These are phyloP conservation scores for Perca flavescens DNA, from an alignment of 2,113 vertebrate species.

Conservation along the genomic window DNA sequence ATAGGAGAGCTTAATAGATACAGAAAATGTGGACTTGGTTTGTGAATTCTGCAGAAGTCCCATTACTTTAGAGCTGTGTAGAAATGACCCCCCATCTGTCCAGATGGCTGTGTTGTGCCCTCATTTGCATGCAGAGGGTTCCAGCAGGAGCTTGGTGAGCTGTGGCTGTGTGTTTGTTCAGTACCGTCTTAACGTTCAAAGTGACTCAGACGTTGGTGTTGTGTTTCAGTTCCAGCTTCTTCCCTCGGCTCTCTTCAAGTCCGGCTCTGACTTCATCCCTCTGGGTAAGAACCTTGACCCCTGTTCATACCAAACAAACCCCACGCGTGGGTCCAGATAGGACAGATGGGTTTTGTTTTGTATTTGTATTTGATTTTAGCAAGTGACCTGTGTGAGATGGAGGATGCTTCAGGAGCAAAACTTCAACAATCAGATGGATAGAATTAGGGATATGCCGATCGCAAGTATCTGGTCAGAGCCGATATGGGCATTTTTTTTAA, in stretches of 20 bases:
- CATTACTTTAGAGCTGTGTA: neutral
- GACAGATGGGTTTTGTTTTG: no score
- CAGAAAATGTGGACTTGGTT: neutral
- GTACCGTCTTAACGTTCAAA: neutral
- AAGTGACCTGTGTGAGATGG: no score
- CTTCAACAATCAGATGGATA: no score
- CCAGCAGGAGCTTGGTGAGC: neutral
- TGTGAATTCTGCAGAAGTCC: neutral
- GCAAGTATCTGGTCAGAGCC: no score
- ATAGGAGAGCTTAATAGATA: neutral
- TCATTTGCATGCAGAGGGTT: neutral
- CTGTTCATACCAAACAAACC: no score
- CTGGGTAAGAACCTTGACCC: slow-evolving; percentile 88
- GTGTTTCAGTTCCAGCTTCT: slow-evolving; percentile 94
- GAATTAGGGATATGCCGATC: no score
- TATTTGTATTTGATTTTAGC: no score
- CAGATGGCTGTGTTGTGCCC: neutral
- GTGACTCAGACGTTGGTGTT: slow-evolving; percentile 16
- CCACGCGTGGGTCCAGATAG: no score
- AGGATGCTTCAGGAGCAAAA: no score
- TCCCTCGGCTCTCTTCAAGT: slow-evolving; percentile 97
- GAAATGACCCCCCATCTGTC: neutral
- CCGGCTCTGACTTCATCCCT: slow-evolving; percentile 95
- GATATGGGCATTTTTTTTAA: no score
- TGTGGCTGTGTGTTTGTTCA: slow-evolving; percentile 5